A percentile compares a stretch with the other conserved stretches of the same genome.
Conservation (phyloP, 2,113 vertebrate genomes). For the Eubucco bourcierii region DNA sequence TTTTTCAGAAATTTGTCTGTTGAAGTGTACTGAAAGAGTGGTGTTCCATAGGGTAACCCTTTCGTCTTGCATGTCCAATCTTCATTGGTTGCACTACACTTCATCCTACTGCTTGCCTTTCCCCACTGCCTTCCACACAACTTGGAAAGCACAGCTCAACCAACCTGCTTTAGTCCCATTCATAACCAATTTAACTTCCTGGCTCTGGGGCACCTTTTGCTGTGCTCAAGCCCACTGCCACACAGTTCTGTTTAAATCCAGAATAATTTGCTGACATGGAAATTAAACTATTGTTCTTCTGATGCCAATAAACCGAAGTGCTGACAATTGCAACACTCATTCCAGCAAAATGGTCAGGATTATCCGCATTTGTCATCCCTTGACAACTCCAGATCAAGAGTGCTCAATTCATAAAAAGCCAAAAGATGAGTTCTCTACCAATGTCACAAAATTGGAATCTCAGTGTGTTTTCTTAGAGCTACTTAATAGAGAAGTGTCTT, state of each 20-base stretch:
- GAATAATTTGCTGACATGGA: constrained; percentile 27
- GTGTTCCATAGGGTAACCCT: neutral
- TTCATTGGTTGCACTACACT: neutral
- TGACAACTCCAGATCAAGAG: constrained; percentile 7
- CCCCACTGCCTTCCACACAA: neutral
- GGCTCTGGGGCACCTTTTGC: constrained; percentile 18
- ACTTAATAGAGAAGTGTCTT: constrained; percentile 40
- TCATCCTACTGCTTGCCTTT: neutral
- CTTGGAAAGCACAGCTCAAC: neutral
- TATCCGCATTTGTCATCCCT: neutral
- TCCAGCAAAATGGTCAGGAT: constrained; percentile 1
- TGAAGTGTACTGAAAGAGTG: neutral
- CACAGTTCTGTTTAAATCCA: neutral
- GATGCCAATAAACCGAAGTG: neutral
- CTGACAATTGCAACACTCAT: constrained; percentile 11
- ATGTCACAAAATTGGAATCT: constrained; percentile 9
- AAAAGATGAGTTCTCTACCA: constrained; percentile 4
- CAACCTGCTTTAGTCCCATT: neutral
- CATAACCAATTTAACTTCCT: constrained; percentile 7
- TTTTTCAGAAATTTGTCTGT: too few relatives aligned
- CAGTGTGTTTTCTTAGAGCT: constrained; percentile 53
- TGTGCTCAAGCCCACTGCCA: neutral
- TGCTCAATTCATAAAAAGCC: constrained; percentile 30
- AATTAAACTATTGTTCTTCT: constrained; percentile 40
- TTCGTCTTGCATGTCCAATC: neutral